Conservation (phyloP, 2,797 vertebrate species). For the Sorex maritimensis region DNA sequence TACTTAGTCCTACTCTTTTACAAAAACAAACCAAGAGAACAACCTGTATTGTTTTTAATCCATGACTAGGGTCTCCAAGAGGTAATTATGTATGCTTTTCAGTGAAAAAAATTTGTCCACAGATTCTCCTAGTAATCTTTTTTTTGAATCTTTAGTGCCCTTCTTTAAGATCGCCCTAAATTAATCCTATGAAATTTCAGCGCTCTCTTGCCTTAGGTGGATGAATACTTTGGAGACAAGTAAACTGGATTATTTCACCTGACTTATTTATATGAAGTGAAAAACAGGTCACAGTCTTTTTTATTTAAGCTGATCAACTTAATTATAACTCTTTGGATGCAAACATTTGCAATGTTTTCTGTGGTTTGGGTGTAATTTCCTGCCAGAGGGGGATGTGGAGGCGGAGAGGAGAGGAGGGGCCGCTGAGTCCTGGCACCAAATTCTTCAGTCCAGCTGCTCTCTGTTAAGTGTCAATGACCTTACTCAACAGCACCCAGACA, state of each 20-base stretch:
- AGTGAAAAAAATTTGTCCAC: conserved; percentile 29
- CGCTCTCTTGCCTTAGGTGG: conserved; percentile 52
- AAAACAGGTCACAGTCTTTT: conserved; percentile 82
- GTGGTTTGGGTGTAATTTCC: conserved; percentile 88
- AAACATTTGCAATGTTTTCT: conserved; percentile 85
- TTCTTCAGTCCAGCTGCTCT: conserved; percentile 78
- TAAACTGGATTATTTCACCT: conserved; percentile 72
- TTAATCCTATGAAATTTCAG: conserved; percentile 66
- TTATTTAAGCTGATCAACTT: conserved; percentile 86
- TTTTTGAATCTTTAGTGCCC: conserved; percentile 61
- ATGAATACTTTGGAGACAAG: conserved; percentile 69
- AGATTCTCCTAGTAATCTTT: conserved; percentile 38
- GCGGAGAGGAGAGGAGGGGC: conserved; percentile 70
- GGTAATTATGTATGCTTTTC: conserved; percentile 29
- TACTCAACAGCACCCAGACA: conserved; percentile 72
- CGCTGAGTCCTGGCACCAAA: conserved; percentile 74
- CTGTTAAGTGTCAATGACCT: conserved; percentile 75
- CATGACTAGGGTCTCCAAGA: not conserved
- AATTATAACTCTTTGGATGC: conserved; percentile 85
- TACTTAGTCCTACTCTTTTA: not conserved
- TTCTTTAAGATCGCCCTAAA: conserved; percentile 66
- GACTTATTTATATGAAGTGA: conserved; percentile 75
- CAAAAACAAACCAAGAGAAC: not conserved
- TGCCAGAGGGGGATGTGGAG: conserved; percentile 77
- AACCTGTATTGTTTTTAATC: conserved; percentile 10